Conservation (phyloP, 1,140 invertebrate genomes). For the Pogonognathellus flavescens region DNA sequence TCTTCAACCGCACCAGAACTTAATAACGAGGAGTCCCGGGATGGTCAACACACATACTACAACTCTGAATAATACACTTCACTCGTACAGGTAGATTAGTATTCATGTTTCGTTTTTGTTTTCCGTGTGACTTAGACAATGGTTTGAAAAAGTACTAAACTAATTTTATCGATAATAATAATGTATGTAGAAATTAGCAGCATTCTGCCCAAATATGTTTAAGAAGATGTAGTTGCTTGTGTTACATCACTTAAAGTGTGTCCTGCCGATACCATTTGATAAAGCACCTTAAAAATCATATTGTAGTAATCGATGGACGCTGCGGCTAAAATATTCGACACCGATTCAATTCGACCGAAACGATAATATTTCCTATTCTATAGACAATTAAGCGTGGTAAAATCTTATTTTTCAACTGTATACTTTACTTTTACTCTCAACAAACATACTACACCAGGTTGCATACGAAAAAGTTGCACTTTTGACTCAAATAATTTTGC, state of each 20-base stretch:
- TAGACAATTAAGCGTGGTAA: conserved; percentile 43
- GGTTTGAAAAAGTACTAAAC: conserved; percentile 25
- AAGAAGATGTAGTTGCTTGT: conserved; percentile 19
- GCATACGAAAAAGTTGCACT: conserved; percentile 38
- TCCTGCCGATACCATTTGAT: conserved; percentile 47
- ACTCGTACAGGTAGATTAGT: conserved; percentile 46
- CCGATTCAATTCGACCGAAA: conserved; percentile 43
- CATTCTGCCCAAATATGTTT: conserved; percentile 7
- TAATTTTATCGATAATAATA: conserved; percentile 29
- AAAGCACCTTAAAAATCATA: conserved; percentile 46
- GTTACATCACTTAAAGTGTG: neutral
- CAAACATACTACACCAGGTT: conserved; percentile 30
- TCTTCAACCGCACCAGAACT: neutral
- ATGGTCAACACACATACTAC: neutral
- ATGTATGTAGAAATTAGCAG: conserved; percentile 16
- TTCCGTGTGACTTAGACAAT: conserved; percentile 45
- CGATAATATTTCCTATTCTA: neutral
- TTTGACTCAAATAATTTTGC: conserved; percentile 34
- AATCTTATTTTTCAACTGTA: neutral
- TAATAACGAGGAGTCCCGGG: neutral
- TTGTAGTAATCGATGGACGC: conserved; percentile 22
- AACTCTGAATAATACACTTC: neutral
- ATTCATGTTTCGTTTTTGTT: conserved; percentile 19
- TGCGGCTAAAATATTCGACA: conserved; percentile 39
- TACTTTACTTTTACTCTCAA: neutral